Conservation (phyloP, 2,888 invertebrate genomes). For the Cyclophora punctaria region DNA sequence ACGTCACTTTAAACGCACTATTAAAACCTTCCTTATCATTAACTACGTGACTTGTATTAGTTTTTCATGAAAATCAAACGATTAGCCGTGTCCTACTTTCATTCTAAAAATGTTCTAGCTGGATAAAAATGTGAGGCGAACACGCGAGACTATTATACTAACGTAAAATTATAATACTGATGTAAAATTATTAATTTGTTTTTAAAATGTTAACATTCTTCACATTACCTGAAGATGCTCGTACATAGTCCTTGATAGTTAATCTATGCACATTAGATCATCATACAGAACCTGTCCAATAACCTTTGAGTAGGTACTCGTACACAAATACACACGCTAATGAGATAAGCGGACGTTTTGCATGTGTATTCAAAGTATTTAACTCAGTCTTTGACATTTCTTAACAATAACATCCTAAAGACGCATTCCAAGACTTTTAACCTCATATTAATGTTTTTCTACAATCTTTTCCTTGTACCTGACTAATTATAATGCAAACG, state of each 20-base stretch:
- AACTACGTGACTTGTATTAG: no score
- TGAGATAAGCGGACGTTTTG: conserved; percentile 21
- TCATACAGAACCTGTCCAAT: conserved; percentile 51
- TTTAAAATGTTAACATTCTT: conserved; percentile 1
- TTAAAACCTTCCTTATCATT: no score
- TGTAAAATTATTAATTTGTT: no score
- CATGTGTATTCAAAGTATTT: conserved; percentile 7
- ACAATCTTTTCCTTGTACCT: no score
- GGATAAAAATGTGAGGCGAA: conserved; percentile 6
- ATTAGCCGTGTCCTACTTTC: conserved; percentile 7
- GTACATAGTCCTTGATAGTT: conserved; percentile 37
- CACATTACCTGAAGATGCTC: conserved; percentile 11
- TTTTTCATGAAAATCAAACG: no score
- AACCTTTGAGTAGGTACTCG: conserved; percentile 37
- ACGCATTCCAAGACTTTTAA: no score
- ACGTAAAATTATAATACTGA: no score
- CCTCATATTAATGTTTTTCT: no score
- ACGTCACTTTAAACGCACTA: no score
- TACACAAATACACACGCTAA: conserved; percentile 17
- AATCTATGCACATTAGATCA: conserved; percentile 65
- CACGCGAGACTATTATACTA: neutral
- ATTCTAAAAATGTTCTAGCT: conserved; percentile 4
- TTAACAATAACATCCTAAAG: neutral
- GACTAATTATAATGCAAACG: no score
- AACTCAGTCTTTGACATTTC: conserved; percentile 6